Conservation (phyloP, 2,888 invertebrate species). For the Perdita meconis region DNA sequence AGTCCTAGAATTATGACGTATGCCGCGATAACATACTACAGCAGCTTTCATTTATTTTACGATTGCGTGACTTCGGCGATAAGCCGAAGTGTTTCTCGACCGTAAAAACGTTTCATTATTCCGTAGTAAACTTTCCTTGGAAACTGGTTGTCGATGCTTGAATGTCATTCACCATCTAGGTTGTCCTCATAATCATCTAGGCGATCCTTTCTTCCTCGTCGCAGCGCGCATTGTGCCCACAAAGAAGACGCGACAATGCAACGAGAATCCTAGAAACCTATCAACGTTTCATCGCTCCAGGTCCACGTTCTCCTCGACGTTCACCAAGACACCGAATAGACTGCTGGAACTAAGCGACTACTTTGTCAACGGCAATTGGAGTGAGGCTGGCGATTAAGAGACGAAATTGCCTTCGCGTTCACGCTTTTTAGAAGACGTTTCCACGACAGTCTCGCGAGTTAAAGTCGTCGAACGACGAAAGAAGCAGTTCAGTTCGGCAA, state of each 20-base stretch:
- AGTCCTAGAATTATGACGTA: constrained; percentile 32
- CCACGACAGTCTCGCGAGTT: constrained; percentile 56
- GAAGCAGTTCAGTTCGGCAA: constrained; percentile 70
- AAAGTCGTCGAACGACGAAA: constrained; percentile 68
- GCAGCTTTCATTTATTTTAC: background rate
- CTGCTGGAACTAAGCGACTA: constrained; percentile 74
- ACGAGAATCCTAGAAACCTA: background rate
- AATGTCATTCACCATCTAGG: constrained; percentile 56
- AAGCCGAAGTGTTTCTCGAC: constrained; percentile 17
- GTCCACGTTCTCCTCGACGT: background rate
- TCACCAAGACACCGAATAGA: background rate
- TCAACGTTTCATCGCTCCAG: background rate
- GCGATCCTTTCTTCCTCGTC: constrained; percentile 38
- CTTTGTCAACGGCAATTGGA: constrained; percentile 72
- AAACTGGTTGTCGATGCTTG: constrained; percentile 63
- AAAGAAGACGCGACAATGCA: too few species aligned
- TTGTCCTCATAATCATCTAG: constrained; percentile 49
- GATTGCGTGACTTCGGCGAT: constrained; percentile 26
- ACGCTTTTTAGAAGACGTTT: constrained; percentile 78
- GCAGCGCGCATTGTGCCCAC: constrained; percentile 3
- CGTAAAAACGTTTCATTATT: constrained; percentile 59
- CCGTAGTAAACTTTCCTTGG: constrained; percentile 61
- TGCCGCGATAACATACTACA: background rate
- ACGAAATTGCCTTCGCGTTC: constrained; percentile 65
- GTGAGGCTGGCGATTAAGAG: constrained; percentile 71